Evolutionary conservation across 2,797 vertebrate species (phyloP), one percentile per base, ranked within the genome.

Genomic region (Macropodus opercularis): DNA sequence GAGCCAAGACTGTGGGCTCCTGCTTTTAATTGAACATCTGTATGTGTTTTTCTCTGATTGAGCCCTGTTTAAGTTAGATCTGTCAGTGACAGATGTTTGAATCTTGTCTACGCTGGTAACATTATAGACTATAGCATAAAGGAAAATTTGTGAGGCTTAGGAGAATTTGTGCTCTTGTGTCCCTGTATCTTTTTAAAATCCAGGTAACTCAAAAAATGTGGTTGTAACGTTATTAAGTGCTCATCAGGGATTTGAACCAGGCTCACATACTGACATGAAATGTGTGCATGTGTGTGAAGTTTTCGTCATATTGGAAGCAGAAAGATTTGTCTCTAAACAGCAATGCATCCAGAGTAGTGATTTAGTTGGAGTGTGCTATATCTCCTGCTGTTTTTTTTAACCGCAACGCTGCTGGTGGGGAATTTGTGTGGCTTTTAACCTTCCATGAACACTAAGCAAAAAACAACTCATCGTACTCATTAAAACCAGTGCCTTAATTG

Each of bases 21-120:
- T 78, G 93, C 85, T 90, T 92, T 93, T 93, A 93, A 94, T 92
- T 93, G 93, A 95, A 93, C 95, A 95, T 96, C 94, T 96, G 95
- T 93, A 95, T 93, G 87, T 93, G 89, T 93, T 94, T 94, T 94
- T 90, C 88, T 87, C 77, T 83, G 89, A 90, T 93, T 84, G 88
- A 89, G 86, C 52, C 58, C 70, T 81, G 81, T 88, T 85, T 70
- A 77, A 86, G 72, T 83, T 80, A 47, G 77, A 82, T 86, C 74
- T 79, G 80, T 86, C 83, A 59, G 39, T 72, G 80, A 85, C 85
- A 81, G 79, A 89, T 88, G 86, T 80, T 75, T 81, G 79, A 80
- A 85, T 88, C 68, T 72, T 56, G 75, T 64, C 74, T 42, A 42
- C 27, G 48, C 32, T 59, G 57, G 56, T 80, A 77, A 85, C 80